Evolutionary conservation across 2,797 vertebrate genomes (phyloP).

Genomic region (Podarcis siculus): DNA sequence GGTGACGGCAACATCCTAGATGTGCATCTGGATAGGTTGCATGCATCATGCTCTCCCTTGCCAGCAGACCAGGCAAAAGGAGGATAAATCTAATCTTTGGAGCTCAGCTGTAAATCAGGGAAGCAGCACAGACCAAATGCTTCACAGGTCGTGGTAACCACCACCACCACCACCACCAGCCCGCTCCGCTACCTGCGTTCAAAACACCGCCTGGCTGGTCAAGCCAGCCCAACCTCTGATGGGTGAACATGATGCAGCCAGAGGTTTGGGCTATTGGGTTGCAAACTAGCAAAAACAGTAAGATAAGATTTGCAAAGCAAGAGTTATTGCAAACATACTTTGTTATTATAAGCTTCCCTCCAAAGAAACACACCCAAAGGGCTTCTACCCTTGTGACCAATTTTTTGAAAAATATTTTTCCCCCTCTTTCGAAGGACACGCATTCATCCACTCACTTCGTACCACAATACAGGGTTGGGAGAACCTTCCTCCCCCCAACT

Average conservation of each 20-base stretch:
- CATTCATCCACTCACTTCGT: too few species aligned
- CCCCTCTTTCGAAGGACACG: too few species aligned
- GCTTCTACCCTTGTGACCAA: too few species aligned
- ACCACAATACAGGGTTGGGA: too few species aligned
- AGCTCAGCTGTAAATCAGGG: background rate
- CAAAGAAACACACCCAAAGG: too few species aligned
- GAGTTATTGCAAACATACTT: too few species aligned
- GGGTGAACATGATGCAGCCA: background rate
- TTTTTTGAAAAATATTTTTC: too few species aligned
- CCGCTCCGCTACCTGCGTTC: background rate
- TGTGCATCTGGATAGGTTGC: background rate
- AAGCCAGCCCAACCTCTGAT: background rate
- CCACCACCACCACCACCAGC: too few species aligned
- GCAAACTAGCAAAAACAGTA: background rate
- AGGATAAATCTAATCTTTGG: accelerated
- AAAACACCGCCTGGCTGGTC: background rate
- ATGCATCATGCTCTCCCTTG: background rate
- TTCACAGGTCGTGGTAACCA: background rate
- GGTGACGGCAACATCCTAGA: slow-evolving; percentile 2
- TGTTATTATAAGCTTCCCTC: too few species aligned
- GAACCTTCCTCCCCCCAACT: too few species aligned
- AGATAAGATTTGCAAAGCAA: too few species aligned
- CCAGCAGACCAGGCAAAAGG: accelerated
- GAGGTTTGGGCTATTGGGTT: background rate
- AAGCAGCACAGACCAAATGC: background rate